These are phyloP conservation scores for Brachionus sp. DNA, from an alignment of 1,140 invertebrate species.

Conservation along the genomic window DNA sequence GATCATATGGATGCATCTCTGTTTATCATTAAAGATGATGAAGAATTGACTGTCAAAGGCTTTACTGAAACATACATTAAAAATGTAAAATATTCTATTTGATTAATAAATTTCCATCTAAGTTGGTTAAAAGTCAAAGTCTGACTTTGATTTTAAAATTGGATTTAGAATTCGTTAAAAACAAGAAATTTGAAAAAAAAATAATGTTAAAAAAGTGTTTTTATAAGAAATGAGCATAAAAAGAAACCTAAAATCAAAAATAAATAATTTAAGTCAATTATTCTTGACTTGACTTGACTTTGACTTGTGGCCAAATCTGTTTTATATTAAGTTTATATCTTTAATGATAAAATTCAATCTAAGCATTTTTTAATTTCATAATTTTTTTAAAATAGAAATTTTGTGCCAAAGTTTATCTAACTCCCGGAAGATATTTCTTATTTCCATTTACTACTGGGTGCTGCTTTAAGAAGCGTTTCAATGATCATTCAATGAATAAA, in stretches of 20 bases:
- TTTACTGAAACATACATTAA: neutral
- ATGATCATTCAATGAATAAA: neutral
- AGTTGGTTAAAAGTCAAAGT: no score
- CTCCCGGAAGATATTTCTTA: conserved; percentile 24
- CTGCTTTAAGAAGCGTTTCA: neutral
- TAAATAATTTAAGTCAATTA: no score
- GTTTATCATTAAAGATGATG: neutral
- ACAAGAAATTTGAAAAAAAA: no score
- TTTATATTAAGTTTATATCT: no score
- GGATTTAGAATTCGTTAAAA: no score
- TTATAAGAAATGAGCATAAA: no score
- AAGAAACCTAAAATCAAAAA: no score
- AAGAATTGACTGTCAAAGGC: neutral
- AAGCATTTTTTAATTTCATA: neutral
- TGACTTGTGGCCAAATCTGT: no score
- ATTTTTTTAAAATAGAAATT: neutral
- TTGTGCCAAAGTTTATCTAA: neutral
- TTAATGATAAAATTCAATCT: neutral
- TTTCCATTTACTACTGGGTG: conserved; percentile 41
- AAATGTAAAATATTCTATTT: conserved; percentile 25
- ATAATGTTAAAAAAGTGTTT: no score
- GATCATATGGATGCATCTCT: conserved; percentile 15
- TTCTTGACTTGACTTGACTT: no score
- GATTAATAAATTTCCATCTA: neutral
- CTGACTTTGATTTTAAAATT: neutral